Percentiles rank a stretch among this genome's conserved stretches.
Conservation (phyloP, 2,113 vertebrate genomes). For the Hemibagrus wyckioides region DNA sequence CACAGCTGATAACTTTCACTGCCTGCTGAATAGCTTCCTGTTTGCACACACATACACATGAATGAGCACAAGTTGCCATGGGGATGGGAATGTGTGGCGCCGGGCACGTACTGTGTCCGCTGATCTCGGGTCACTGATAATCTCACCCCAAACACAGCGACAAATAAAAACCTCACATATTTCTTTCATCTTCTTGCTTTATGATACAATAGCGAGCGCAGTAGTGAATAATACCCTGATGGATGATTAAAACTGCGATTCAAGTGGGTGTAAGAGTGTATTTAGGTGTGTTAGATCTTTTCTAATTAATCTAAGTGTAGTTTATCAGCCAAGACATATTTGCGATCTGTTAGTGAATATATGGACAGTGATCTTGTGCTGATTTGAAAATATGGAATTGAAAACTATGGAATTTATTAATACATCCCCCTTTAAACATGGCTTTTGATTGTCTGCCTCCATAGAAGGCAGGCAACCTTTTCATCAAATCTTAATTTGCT, state of each 20-base stretch:
- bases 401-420: too few relatives aligned
- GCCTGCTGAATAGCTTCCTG: not conserved
- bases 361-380: not conserved
- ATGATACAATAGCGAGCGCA: not conserved
- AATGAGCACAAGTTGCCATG: slow-evolving; percentile 18
- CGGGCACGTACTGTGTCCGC: not conserved
- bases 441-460: too few relatives aligned
- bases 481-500: too few relatives aligned
- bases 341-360: not conserved
- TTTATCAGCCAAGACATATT: not conserved
- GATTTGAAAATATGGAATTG: not conserved
- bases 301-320: not conserved
- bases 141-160: not conserved
- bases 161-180: not conserved
- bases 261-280: not conserved
- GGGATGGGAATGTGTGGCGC: slow-evolving; percentile 5
- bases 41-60: not conserved
- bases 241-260: not conserved
- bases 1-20: not conserved
- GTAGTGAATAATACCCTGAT: not conserved
- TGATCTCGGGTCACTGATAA: slow-evolving; percentile 4
- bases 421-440: too few relatives aligned
- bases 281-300: not conserved
- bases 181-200: not conserved
- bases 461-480: too few relatives aligned